phyloP scores from a whole-genome alignment of 2,797 vertebrate species.

The Gobio occitaniae region DNA sequence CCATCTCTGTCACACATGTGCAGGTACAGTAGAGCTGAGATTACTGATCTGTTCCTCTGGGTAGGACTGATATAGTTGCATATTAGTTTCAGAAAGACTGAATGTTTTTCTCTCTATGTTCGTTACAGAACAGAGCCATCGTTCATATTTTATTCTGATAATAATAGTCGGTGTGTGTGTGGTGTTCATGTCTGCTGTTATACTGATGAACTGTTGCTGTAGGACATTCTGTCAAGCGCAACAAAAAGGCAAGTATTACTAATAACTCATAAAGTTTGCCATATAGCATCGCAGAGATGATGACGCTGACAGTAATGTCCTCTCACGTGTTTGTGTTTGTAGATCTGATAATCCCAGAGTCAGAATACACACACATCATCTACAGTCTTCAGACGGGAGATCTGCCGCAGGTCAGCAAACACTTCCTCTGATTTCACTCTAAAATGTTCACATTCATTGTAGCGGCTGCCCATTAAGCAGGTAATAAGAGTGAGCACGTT shows the following conservation, averaged over 20 bases:
- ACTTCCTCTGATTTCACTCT: background rate
- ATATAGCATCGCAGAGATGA: background rate
- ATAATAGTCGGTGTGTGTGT: background rate
- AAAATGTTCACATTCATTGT: background rate
- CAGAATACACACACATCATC: background rate
- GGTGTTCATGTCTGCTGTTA: slow-evolving; percentile 1
- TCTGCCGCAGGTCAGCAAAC: background rate
- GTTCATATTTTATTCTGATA: too few species aligned
- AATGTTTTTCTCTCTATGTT: background rate
- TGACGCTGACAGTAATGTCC: background rate
- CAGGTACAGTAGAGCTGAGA: too few species aligned
- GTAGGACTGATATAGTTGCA: background rate
- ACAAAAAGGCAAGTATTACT: background rate
- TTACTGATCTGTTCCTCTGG: background rate
- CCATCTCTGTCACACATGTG: rapidly evolving
- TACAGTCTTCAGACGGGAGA: background rate
- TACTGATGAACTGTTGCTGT: background rate
- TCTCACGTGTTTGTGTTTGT: background rate
- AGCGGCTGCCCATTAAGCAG: too few species aligned
- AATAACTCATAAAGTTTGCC: background rate
- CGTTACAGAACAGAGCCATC: background rate
- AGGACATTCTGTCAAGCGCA: background rate
- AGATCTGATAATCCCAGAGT: background rate
- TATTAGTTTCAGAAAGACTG: background rate
- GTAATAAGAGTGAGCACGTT: too few species aligned